phyloP scores from a whole-genome alignment of 2,797 vertebrate species.

The Clarias fuscus region DNA sequence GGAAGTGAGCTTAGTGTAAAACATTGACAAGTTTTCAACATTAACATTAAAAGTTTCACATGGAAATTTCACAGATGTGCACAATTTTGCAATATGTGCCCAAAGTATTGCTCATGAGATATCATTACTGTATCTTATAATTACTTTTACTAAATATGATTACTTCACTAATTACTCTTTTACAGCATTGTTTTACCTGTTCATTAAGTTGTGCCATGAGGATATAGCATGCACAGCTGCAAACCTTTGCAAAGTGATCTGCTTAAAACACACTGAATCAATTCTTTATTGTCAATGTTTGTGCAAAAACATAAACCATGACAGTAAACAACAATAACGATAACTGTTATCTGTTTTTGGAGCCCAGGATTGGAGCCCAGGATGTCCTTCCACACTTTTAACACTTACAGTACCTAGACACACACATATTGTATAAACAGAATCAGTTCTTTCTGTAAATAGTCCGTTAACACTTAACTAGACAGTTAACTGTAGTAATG shows the following conservation, averaged over 20 bases:
- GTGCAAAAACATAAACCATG: neutral
- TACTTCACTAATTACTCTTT: slow-evolving; percentile 21
- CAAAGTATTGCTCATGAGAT: neutral
- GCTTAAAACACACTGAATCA: neutral
- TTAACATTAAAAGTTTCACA: neutral
- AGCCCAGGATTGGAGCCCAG: neutral
- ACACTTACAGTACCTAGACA: neutral
- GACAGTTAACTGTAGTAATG: neutral
- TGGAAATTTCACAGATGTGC: slow-evolving; percentile 5
- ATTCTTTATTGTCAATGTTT: neutral
- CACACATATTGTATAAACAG: neutral
- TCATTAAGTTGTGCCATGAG: slow-evolving; percentile 7
- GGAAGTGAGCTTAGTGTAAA: neutral
- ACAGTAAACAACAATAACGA: neutral
- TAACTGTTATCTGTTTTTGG: neutral
- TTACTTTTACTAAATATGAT: slow-evolving; percentile 20
- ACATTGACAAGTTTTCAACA: neutral
- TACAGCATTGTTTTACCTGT: slow-evolving; percentile 24
- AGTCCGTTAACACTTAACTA: neutral
- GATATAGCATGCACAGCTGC: slow-evolving; percentile 5
- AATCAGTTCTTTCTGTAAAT: slow-evolving; percentile 3
- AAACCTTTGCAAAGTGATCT: neutral
- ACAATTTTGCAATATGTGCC: neutral
- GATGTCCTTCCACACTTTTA: neutral
- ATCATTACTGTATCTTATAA: slow-evolving; percentile 15